Conservation (phyloP, 2,888 invertebrate genomes). For the Dryadula phaetusa region DNA sequence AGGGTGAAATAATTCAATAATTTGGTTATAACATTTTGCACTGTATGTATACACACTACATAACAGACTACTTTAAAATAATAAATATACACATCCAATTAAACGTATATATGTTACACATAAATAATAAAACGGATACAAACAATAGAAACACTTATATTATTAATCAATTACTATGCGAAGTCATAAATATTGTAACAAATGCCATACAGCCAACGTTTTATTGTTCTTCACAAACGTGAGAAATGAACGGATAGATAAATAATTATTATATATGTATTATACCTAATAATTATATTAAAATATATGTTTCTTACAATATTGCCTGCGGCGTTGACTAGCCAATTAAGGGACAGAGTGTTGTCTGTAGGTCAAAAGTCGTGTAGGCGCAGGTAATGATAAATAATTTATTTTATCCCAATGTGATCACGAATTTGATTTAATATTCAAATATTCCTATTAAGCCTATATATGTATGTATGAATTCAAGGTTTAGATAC, state of each 20-base stretch:
- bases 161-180: slow-evolving; percentile 4
- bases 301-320: slow-evolving; percentile 3
- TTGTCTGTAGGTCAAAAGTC: slow-evolving; percentile 18
- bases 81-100: no score
- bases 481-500: no score
- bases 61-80: no score
- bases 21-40: no score
- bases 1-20: no score
- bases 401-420: slow-evolving; percentile 15
- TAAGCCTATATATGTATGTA: no score
- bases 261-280: slow-evolving; percentile 27
- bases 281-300: slow-evolving; percentile 23
- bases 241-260: slow-evolving; percentile 29
- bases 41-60: no score
- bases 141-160: not conserved
- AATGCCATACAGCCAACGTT: slow-evolving; percentile 29
- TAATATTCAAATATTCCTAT: not conserved
- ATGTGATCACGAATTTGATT: not conserved
- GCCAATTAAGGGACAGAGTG: slow-evolving; percentile 20
- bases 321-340: slow-evolving; percentile 5
- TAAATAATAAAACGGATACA: slow-evolving; percentile 7
- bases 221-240: slow-evolving; percentile 38
- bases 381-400: slow-evolving; percentile 2
- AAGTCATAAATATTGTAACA: slow-evolving; percentile 24
- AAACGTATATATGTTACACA: not conserved